A percentile compares a stretch with the other conserved stretches of the same genome.
phyloP scores from a whole-genome alignment of 2,797 vertebrate species.

The Apogon talboti region DNA sequence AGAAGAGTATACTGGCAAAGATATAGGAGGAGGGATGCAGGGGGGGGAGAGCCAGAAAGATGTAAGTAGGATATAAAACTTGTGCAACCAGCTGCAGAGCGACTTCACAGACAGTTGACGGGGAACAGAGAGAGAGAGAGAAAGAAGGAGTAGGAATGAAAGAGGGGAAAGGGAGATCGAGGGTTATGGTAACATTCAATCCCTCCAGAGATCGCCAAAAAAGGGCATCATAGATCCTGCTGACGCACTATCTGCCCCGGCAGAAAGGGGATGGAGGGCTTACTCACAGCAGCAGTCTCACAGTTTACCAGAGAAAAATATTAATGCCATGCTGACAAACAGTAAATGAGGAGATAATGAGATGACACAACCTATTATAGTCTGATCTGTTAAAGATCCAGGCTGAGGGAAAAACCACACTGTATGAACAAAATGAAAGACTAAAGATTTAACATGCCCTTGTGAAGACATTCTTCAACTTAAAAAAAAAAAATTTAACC shows the following conservation, averaged over 20 bases:
- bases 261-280: conserved; percentile 58
- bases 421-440: conserved; percentile 4
- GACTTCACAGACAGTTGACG: conserved; percentile 43
- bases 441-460: neutral
- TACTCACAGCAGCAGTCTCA: conserved; percentile 44
- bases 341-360: conserved; percentile 36
- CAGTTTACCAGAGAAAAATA: conserved; percentile 52
- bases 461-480: neutral
- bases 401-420: conserved; percentile 16
- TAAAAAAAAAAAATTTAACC: neutral
- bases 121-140: conserved; percentile 23
- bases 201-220: conserved; percentile 82
- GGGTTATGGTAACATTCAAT: conserved; percentile 75
- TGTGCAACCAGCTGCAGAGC: conserved; percentile 19
- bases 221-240: conserved; percentile 80
- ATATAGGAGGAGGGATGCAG: conserved; percentile 11
- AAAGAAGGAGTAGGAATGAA: conserved; percentile 7
- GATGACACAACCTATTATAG: conserved; percentile 35
- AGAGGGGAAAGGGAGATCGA: conserved; percentile 27
- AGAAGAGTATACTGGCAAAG: conserved; percentile 38
- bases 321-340: conserved; percentile 34
- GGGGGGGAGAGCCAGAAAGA: conserved; percentile 8
- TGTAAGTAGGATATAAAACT: conserved; percentile 4
- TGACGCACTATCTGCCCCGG: conserved; percentile 68
- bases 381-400: conserved; percentile 27